Evolutionary conservation across 2,113 vertebrate species (phyloP).

Genomic region (Perca flavescens): DNA sequence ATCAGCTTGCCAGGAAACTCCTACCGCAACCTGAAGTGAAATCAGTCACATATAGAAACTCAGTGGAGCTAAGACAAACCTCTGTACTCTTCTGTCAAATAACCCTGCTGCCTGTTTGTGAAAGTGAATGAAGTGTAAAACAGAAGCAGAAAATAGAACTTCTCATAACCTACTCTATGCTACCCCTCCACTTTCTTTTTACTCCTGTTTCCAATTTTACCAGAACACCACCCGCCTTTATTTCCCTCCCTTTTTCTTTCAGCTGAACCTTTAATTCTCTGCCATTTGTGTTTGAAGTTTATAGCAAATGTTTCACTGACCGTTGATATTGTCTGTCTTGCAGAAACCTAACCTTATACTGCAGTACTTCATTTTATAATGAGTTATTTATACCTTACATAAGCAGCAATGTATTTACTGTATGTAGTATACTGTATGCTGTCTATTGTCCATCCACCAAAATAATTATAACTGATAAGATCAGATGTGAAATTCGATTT

Average conservation of each 20-base stretch:
- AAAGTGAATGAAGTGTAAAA: constrained; percentile 13
- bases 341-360: constrained; percentile 27
- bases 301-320: constrained; percentile 3
- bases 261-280: constrained; percentile 12
- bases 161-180: neutral
- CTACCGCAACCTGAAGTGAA: constrained; percentile 76
- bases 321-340: constrained; percentile 22
- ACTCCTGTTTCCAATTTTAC: constrained; percentile 28
- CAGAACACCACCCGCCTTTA: constrained; percentile 14
- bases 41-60: constrained; percentile 66
- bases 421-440: neutral
- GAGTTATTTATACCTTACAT: neutral
- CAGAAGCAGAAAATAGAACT: constrained; percentile 13
- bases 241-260: constrained; percentile 31
- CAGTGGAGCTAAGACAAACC: constrained; percentile 31
- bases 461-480: neutral
- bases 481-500: neutral
- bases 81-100: constrained; percentile 43
- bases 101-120: constrained; percentile 24
- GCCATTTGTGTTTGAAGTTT: constrained; percentile 28
- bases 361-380: neutral
- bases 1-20: constrained; percentile 75
- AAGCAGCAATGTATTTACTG: neutral
- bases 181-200: constrained; percentile 3
- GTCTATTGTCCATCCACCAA: neutral